Conservation (phyloP, 2,888 invertebrate genomes). For the Drosophila cognata region DNA sequence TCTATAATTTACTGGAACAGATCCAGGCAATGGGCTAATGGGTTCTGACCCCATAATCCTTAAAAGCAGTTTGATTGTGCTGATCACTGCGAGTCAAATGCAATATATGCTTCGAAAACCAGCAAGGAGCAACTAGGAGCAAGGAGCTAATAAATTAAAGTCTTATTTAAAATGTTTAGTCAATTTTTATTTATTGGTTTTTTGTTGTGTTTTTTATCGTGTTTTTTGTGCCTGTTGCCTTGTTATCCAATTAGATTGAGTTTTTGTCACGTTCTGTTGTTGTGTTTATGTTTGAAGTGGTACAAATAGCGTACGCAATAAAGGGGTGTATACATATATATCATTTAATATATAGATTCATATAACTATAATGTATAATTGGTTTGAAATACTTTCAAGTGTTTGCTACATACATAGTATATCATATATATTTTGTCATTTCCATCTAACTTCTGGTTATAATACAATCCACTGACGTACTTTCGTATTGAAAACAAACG, state of each 20-base stretch:
- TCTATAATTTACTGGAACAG: background rate
- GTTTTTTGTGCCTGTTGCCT: conserved; percentile 55
- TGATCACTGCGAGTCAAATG: background rate
- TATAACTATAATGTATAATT: conserved; percentile 68
- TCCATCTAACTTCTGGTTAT: conserved; percentile 35
- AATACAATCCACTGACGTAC: conserved; percentile 16
- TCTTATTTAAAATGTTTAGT: conserved; percentile 36
- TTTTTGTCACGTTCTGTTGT: conserved; percentile 64
- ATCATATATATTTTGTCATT: conserved; percentile 43
- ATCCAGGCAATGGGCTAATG: background rate
- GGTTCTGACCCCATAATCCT: background rate
- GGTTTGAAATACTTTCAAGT: conserved; percentile 73
- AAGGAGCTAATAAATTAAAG: background rate
- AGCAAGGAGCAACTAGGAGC: background rate
- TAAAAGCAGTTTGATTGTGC: background rate
- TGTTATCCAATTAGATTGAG: conserved; percentile 74
- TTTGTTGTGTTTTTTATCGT: conserved; percentile 30
- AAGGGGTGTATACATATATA: conserved; percentile 62
- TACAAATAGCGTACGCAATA: conserved; percentile 69
- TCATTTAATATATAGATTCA: conserved; percentile 50
- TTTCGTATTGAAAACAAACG: conserved; percentile 22
- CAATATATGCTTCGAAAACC: background rate
- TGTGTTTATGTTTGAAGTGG: conserved; percentile 45
- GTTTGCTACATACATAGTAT: conserved; percentile 49
- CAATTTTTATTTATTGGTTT: conserved; percentile 59